Evolutionary conservation across 2,888 invertebrate species (phyloP).

Genomic region (Latrodectus hesperus): DNA sequence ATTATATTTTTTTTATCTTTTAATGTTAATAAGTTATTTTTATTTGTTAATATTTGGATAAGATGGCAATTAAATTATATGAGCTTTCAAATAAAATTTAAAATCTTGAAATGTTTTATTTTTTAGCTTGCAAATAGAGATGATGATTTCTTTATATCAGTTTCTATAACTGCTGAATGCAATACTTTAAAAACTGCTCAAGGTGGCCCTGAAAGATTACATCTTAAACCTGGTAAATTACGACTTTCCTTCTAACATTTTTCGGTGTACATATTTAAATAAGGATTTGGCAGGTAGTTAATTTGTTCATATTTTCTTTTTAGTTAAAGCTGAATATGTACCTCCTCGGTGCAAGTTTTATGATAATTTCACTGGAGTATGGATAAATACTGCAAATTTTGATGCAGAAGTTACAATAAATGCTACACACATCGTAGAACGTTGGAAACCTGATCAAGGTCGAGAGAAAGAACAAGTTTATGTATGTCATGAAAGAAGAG

Average conservation of each 20-base stretch:
- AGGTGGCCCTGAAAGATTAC: constrained; percentile 91
- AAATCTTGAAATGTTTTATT: neutral
- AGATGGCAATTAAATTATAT: neutral
- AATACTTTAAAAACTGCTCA: constrained; percentile 93
- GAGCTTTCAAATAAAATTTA: no score
- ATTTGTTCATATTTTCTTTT: constrained; percentile 61
- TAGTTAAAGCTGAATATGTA: constrained; percentile 87
- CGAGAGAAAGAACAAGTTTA: constrained; percentile 88
- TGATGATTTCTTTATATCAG: constrained; percentile 92
- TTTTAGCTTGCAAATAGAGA: constrained; percentile 87
- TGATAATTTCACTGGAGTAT: constrained; percentile 93
- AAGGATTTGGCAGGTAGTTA: neutral
- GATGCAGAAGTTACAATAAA: constrained; percentile 95
- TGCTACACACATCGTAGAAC: constrained; percentile 96
- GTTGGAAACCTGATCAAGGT: constrained; percentile 93
- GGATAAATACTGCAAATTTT: constrained; percentile 98
- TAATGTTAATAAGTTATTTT: no score
- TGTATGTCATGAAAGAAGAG: constrained; percentile 90
- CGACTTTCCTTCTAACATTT: neutral
- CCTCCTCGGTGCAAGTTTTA: constrained; percentile 93
- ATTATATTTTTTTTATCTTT: no score
- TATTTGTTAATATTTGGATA: no score
- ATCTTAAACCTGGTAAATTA: constrained; percentile 84
- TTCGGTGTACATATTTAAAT: neutral
- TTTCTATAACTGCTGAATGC: constrained; percentile 95